These are phyloP conservation scores for Dendrocincla fuliginosa DNA, from an alignment of 2,797 vertebrate species.

Conservation along the genomic window DNA sequence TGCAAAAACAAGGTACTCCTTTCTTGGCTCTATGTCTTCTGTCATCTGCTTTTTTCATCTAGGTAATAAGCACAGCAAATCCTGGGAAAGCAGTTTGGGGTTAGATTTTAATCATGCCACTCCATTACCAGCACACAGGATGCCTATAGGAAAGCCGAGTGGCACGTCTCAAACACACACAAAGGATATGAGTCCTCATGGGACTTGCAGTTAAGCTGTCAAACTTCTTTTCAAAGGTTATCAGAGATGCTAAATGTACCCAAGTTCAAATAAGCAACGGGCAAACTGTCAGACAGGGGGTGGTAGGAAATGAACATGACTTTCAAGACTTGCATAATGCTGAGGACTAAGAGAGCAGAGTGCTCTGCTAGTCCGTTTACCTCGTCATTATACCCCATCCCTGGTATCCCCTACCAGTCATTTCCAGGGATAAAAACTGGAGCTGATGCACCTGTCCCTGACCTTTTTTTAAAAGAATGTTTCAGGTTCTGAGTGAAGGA, in stretches of 20 bases:
- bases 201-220: neutral
- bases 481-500: neutral
- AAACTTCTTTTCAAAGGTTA: neutral
- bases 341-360: neutral
- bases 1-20: neutral
- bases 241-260: fast-evolving
- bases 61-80: neutral
- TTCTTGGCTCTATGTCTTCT: neutral
- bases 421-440: neutral
- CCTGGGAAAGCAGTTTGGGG: neutral
- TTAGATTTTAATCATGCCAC: neutral
- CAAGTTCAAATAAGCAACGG: neutral
- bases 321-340: neutral
- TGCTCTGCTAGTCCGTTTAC: neutral
- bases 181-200: neutral
- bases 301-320: neutral
- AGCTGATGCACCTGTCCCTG: neutral
- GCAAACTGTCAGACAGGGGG: neutral
- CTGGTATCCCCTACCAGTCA: too few relatives aligned
- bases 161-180: neutral
- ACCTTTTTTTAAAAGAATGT: neutral
- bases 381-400: neutral
- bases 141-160: neutral
- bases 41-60: neutral
- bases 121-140: fast-evolving